A percentile compares a stretch with the other conserved stretches of the same genome.
Conservation (phyloP, 2,113 vertebrate species). For the Prionailurus bengalensis region DNA sequence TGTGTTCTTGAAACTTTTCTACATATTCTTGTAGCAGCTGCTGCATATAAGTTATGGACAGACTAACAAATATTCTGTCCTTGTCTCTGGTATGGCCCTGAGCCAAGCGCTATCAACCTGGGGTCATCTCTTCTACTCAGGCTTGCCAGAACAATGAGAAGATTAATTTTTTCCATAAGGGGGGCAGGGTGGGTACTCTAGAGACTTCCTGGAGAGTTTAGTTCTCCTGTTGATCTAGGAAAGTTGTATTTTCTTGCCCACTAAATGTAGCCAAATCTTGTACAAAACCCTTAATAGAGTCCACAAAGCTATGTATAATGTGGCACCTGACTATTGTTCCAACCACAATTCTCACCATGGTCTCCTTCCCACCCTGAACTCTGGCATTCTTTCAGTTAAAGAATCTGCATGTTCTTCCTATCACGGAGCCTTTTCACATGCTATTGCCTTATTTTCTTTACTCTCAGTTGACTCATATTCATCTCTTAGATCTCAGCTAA, state of each 20-base stretch:
- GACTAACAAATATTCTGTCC: slow-evolving; percentile 52
- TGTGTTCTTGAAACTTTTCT: background rate
- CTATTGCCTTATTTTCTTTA: background rate
- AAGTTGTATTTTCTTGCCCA: slow-evolving; percentile 15
- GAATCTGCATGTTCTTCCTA: background rate
- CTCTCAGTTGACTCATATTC: background rate
- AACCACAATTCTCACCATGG: background rate
- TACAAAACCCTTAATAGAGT: slow-evolving; percentile 3
- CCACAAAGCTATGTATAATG: background rate
- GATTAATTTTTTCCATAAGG: slow-evolving; percentile 73
- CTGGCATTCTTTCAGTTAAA: background rate
- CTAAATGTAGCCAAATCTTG: background rate
- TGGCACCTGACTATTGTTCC: background rate
- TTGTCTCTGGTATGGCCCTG: slow-evolving; percentile 25
- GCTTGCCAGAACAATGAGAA: slow-evolving; percentile 68
- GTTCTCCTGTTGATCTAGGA: slow-evolving; percentile 53
- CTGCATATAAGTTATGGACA: background rate
- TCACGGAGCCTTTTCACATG: background rate
- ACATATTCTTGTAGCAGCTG: background rate
- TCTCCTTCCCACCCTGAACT: background rate
- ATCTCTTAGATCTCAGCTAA: background rate
- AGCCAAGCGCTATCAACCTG: slow-evolving; percentile 68
- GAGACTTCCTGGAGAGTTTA: slow-evolving; percentile 71
- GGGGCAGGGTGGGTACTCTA: slow-evolving; percentile 31
- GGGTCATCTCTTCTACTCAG: slow-evolving; percentile 43